Evolutionary conservation across 2,113 vertebrate genomes (phyloP).

Genomic region (Macroglossus sobrinus): DNA sequence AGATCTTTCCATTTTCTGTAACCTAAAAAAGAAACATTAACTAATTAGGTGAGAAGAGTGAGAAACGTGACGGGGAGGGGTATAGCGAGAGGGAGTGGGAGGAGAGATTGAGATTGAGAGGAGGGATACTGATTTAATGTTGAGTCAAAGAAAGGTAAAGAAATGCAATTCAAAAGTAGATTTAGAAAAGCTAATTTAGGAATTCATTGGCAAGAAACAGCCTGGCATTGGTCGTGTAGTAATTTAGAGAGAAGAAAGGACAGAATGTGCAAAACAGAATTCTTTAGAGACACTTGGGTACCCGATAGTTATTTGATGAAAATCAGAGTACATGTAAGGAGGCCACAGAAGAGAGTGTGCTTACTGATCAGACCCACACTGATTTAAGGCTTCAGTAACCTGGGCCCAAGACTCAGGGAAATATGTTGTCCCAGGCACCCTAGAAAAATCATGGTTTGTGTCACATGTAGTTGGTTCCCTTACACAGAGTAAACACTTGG

Average conservation of each 20-base stretch:
- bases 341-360: not conserved
- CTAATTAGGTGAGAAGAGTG: not conserved
- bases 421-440: fast-evolving
- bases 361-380: not conserved
- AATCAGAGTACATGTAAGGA: not conserved
- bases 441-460: not conserved
- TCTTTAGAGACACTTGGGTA: not conserved
- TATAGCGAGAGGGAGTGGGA: fast-evolving
- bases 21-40: not conserved
- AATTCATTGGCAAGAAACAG: not conserved
- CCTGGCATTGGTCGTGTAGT: not conserved
- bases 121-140: not conserved
- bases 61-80: not conserved
- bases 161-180: not conserved
- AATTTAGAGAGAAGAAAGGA: not conserved
- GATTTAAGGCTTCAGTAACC: not conserved
- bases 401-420: not conserved
- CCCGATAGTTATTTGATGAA: not conserved
- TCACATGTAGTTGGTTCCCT: not conserved
- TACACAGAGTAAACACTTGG: not conserved
- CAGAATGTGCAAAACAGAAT: not conserved
- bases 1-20: not conserved
- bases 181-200: conserved; percentile 11
- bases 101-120: no score
- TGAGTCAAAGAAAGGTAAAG: not conserved